A percentile compares a stretch with the other conserved stretches of the same genome.
Conservation (phyloP, 1,140 invertebrate species). For the Brachystomella parvula region DNA sequence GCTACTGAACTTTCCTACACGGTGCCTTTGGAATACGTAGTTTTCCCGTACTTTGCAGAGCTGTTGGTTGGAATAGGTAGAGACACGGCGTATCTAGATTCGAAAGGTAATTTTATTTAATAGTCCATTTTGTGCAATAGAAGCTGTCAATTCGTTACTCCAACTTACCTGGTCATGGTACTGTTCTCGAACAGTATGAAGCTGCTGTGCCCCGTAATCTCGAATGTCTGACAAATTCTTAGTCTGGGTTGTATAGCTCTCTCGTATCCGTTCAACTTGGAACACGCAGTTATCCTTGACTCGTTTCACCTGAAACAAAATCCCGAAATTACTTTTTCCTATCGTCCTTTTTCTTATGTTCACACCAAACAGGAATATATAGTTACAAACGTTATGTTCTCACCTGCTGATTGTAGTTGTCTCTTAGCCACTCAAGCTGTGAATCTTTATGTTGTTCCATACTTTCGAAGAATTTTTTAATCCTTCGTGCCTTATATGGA, state of each 20-base stretch:
- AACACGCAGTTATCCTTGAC: slow-evolving; percentile 87
- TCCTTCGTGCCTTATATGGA: slow-evolving; percentile 26
- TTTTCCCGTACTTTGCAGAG: slow-evolving; percentile 88
- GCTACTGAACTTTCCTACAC: slow-evolving; percentile 86
- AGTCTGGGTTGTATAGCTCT: slow-evolving; percentile 78
- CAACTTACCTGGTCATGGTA: slow-evolving; percentile 81
- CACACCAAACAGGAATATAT: no score
- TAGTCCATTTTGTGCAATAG: background rate
- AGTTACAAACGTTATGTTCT: slow-evolving; percentile 14
- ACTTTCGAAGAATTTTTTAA: slow-evolving; percentile 60
- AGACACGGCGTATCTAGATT: slow-evolving; percentile 54
- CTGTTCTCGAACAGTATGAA: slow-evolving; percentile 76
- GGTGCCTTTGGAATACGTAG: slow-evolving; percentile 87
- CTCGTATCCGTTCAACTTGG: slow-evolving; percentile 86
- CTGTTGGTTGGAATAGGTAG: slow-evolving; percentile 79
- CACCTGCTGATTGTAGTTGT: slow-evolving; percentile 85
- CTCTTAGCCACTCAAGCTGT: slow-evolving; percentile 74
- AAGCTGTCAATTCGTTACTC: slow-evolving; percentile 4
- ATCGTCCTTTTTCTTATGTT: no score
- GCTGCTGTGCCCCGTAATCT: slow-evolving; percentile 76
- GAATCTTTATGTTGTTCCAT: slow-evolving; percentile 83
- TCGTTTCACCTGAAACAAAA: slow-evolving; percentile 57
- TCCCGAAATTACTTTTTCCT: no score
- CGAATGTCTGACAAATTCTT: slow-evolving; percentile 78
- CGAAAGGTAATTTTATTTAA: background rate